Conservation (phyloP, 2,113 vertebrate genomes). For the Talpa occidentalis region DNA sequence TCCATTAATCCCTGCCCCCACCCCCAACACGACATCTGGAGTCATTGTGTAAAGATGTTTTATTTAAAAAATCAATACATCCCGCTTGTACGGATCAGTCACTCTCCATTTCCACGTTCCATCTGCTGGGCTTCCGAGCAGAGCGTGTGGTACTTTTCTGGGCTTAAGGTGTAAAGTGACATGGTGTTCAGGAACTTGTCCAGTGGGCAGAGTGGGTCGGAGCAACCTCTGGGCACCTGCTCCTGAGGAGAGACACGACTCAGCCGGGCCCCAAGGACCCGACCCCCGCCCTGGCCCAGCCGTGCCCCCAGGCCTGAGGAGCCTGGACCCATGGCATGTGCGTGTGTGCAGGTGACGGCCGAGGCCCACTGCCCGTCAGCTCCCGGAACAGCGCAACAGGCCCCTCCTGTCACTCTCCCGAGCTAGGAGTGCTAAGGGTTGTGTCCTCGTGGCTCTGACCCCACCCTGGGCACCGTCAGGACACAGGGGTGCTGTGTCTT, state of each 20-base stretch:
- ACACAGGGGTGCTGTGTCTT: accelerated
- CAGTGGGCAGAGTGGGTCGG: slow-evolving; percentile 91
- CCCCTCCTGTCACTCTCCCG: too few relatives aligned
- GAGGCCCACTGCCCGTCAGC: not conserved
- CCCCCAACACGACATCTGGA: not conserved
- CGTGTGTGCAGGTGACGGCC: accelerated
- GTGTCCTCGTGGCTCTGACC: too few relatives aligned
- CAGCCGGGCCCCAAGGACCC: not conserved
- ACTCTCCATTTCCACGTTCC: slow-evolving; percentile 3
- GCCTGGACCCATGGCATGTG: not conserved
- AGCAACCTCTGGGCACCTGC: slow-evolving; percentile 91
- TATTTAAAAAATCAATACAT: slow-evolving; percentile 73
- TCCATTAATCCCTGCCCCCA: not conserved
- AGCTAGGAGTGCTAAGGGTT: too few relatives aligned
- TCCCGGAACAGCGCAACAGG: not conserved
- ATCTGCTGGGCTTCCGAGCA: slow-evolving; percentile 83
- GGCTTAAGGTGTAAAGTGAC: slow-evolving; percentile 84
- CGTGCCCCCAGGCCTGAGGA: not conserved
- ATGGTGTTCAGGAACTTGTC: slow-evolving; percentile 90
- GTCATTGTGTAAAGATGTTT: slow-evolving; percentile 54
- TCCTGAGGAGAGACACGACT: slow-evolving; percentile 85
- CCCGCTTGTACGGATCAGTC: not conserved
- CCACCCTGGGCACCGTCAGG: not conserved
- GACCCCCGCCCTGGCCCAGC: not conserved
- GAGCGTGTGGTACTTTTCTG: slow-evolving; percentile 86